A percentile compares a stretch with the other conserved stretches of the same genome.
phyloP scores from a whole-genome alignment of 2,888 invertebrate genomes.

The Crossocerus cetratus region DNA sequence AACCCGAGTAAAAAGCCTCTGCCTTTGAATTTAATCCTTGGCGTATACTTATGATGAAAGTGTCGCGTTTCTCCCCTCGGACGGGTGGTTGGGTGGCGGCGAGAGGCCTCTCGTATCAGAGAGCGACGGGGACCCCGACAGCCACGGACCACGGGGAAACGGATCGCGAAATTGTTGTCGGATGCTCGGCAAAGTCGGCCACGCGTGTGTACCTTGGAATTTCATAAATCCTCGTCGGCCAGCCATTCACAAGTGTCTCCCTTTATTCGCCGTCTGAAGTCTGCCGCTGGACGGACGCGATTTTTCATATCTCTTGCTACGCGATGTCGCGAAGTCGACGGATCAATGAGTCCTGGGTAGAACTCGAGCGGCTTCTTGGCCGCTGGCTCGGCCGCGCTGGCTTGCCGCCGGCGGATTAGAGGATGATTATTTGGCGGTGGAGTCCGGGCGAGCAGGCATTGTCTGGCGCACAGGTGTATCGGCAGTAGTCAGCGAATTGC shows the following conservation, averaged over 20 bases:
- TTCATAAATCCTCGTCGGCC: background rate
- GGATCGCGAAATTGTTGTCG: background rate
- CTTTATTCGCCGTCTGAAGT: background rate
- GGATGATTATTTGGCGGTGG: background rate
- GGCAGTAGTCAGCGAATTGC: conserved; percentile 36
- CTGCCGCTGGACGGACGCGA: background rate
- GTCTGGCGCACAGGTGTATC: background rate
- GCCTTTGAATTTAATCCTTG: background rate
- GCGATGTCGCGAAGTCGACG: too few relatives aligned
- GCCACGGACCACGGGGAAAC: background rate
- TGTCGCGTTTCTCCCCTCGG: background rate
- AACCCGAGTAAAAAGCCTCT: background rate
- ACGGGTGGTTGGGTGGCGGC: too few relatives aligned
- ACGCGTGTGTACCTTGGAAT: background rate
- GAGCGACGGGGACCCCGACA: background rate
- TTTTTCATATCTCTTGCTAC: too few relatives aligned
- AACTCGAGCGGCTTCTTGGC: too few relatives aligned
- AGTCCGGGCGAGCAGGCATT: background rate
- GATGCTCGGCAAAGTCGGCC: background rate
- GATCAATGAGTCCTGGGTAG: too few relatives aligned
- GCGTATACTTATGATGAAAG: background rate
- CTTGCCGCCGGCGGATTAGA: too few relatives aligned
- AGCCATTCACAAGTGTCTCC: background rate
- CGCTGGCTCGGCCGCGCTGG: too few relatives aligned
- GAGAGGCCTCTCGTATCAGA: too few relatives aligned